These are phyloP conservation scores for Tenthredo scrophulariae DNA, from an alignment of 2,888 invertebrate genomes.

Conservation along the genomic window DNA sequence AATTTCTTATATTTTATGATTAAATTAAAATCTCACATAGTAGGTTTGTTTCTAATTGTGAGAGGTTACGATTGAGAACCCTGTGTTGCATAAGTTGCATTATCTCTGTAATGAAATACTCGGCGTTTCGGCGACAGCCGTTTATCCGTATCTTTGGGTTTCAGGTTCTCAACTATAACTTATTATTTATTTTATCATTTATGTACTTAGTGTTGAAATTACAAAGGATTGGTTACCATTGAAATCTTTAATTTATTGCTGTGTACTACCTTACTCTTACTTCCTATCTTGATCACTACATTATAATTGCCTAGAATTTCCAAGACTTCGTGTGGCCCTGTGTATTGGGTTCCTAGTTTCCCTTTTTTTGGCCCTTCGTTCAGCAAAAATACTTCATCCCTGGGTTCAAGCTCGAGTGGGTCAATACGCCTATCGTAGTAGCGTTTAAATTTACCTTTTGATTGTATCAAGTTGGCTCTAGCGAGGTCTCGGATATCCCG, in stretches of 20 bases:
- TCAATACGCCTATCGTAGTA: constrained; percentile 57
- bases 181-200: no score
- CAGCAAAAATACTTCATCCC: constrained; percentile 56
- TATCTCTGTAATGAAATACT: no score
- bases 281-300: constrained; percentile 3
- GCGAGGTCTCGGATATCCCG: constrained; percentile 45
- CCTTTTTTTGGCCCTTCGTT: constrained; percentile 12
- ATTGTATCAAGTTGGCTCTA: no score
- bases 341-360: constrained; percentile 6
- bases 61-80: no score
- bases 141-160: no score
- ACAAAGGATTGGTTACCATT: not conserved
- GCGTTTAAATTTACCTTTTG: constrained; percentile 54
- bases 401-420: constrained; percentile 49
- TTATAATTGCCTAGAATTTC: not conserved
- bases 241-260: not conserved
- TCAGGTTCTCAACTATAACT: no score
- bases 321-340: constrained; percentile 12
- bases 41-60: no score
- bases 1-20: not conserved
- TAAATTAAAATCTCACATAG: not conserved
- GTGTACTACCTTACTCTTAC: constrained; percentile 17
- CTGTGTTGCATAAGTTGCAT: no score
- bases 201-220: no score
- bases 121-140: no score